Base-by-base conservation (phyloP, 2,888 invertebrate genomes). In the Venustoraphidia nigricollis region DNA sequence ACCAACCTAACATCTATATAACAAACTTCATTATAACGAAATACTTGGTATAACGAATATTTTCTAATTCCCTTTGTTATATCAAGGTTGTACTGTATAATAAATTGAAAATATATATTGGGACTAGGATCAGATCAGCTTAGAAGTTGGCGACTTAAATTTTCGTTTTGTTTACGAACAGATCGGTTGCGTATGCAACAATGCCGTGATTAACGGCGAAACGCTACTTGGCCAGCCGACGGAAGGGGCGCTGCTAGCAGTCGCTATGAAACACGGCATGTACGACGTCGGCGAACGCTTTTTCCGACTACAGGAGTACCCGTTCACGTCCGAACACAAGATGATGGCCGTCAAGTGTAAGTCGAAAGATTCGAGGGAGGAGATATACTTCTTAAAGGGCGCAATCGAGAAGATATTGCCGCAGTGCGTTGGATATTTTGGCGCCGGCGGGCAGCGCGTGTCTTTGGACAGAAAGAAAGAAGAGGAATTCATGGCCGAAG, bases 241-340 rank as follows among this genome's bases (percentile, higher is more conserved):
- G 13, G 98, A 98, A 73, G 97, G 97, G 54, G 97, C 98, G 0
- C 67, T 98, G 6, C 72, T 98, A 17, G 88, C 93, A 0, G 86
- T 84, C 41, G 94, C 93, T 8, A 83, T 87, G 78, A 98, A 97
- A 72, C 83, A 92, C 64, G 87, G 89, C 45, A 79, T 95, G 78
- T 82, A 83, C 58, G 85, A 86, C 46, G 71, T 85, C 0, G 67
- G 81, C 1, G 88, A 92, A 34, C 79, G 84, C 48, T 94, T 86
- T 64, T 76, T 84, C 0, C 73, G 94, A 43, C 70, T 93, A 9
- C 89, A 95, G 62, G 98, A 98, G 66, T 89, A 89, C 71, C 97
- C 98, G 0, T 99, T 98, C 68, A 88, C 83, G 57, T 96, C 96
- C 0, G 98, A 98, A 60, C 91, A 92, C 53, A 98, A 97, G 70